Evolutionary conservation across 2,888 invertebrate species (phyloP), one percentile per base, ranked within the genome.

Genomic region (Sepiola atlantica): DNA sequence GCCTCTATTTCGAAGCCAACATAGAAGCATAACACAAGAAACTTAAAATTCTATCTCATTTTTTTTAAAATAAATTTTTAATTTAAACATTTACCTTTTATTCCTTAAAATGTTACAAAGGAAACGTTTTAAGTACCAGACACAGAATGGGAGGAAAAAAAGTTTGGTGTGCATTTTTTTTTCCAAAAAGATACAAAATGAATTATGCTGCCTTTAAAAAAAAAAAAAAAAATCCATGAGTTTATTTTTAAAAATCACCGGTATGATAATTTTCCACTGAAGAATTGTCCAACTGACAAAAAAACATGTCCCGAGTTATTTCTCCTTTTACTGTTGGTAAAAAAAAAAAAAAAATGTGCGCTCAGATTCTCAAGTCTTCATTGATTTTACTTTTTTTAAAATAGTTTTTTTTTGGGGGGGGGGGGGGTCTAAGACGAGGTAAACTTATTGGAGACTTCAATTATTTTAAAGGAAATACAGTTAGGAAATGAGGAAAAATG

Each of bases 171-270:
- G 77, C 77, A 21, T 1, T 12, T 18, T 28, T 20, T 20, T 28
- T 57, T 0, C 6, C 0, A 61, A 61, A 77, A 32, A 77, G 3
- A 77, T 77, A 77, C 77, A 77, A 77, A 32, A 77, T 77, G 77
- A n/a, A 77, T n/a, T 77, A 77, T 77, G 77, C 77, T 77, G 77
- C 77, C 77, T 77, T 77, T n/a, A 18, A 77, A 77, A 77, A 77
- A 77, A 77, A 18, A 77, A 77, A 77, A 77, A 77, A 77, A 21
- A 21, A 77, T 28, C 12, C 28, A 77, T 12, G 1, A 14, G 1
- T 28, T 77, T 77, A 1, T 77, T n/a, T n/a, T 28, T 77, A 16
- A 16, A n/a, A 32, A 77, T 77, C 77, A 77, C 77, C 77, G 77
- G 77, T 32, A 77, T 77, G 14, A n/a, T 77, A 10, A n/a, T 16